These are phyloP conservation scores for Lasioglossum malachurum DNA, from an alignment of 2,888 invertebrate species.

Conservation along the genomic window DNA sequence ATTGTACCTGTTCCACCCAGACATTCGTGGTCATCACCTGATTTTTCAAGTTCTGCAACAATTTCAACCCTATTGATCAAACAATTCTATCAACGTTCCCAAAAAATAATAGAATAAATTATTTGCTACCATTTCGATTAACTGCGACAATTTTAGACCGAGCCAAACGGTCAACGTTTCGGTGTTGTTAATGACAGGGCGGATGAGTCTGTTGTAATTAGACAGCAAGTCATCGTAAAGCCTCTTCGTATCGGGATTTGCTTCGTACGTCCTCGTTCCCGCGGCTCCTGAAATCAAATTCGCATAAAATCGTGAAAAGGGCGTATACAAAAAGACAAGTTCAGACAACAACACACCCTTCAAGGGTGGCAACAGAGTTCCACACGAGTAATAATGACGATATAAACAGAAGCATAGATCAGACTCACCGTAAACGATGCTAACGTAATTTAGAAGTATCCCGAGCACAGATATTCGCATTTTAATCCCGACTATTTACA, in stretches of 20 bases:
- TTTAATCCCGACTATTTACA: constrained; percentile 63
- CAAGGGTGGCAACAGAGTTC: background rate
- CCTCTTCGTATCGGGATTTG: constrained; percentile 91
- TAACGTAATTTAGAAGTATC: constrained; percentile 56
- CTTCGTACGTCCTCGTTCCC: constrained; percentile 87
- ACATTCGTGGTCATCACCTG: constrained; percentile 98
- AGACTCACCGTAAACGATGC: constrained; percentile 64
- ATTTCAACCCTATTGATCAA: background rate
- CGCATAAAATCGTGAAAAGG: background rate
- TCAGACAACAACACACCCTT: background rate
- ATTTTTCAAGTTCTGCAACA: constrained; percentile 91
- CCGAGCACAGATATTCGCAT: constrained; percentile 55
- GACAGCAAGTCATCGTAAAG: constrained; percentile 98
- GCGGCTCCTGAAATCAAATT: constrained; percentile 69
- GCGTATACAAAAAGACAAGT: background rate
- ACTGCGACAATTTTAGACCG: constrained; percentile 94
- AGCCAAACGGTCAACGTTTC: constrained; percentile 97
- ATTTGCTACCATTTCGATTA: constrained; percentile 91
- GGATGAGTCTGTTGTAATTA: constrained; percentile 97
- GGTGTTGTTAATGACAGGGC: constrained; percentile 98
- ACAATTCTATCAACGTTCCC: background rate
- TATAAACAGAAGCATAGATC: background rate
- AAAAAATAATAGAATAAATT: background rate
- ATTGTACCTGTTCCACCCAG: constrained; percentile 95
- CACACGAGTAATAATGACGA: background rate